These are phyloP conservation scores for Tryphoninae sp. DNA, from an alignment of 2,888 invertebrate species.

Conservation along the genomic window DNA sequence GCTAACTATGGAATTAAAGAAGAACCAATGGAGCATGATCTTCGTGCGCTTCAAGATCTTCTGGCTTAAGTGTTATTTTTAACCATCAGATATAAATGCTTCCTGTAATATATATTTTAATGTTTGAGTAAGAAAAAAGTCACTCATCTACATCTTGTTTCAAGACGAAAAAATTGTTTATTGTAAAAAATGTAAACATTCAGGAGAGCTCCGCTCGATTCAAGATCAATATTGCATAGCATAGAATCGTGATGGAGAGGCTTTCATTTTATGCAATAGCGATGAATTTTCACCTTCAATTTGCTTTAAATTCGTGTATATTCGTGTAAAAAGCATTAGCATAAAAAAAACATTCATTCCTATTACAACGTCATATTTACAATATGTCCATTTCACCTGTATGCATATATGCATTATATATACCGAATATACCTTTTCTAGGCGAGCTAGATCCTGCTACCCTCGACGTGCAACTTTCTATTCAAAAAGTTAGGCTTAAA, in stretches of 20 bases:
- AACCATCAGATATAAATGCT: not conserved
- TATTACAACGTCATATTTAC: slow-evolving; percentile 60
- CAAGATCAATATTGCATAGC: slow-evolving; percentile 30
- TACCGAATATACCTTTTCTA: slow-evolving; percentile 32
- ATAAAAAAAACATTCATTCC: slow-evolving; percentile 60
- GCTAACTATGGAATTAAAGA: slow-evolving; percentile 84
- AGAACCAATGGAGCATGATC: slow-evolving; percentile 82
- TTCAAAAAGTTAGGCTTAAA: slow-evolving; percentile 56
- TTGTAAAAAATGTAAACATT: slow-evolving; percentile 63
- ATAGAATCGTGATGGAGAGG: slow-evolving; percentile 26
- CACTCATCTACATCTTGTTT: not conserved
- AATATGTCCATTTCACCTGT: slow-evolving; percentile 51
- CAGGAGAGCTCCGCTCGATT: slow-evolving; percentile 36
- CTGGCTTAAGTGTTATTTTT: slow-evolving; percentile 65
- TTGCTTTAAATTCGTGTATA: slow-evolving; percentile 29
- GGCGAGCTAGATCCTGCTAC: slow-evolving; percentile 37
- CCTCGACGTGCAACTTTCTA: slow-evolving; percentile 22
- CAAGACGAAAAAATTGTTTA: slow-evolving; percentile 55
- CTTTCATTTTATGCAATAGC: slow-evolving; percentile 40
- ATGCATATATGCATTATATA: slow-evolving; percentile 46
- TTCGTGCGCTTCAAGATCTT: slow-evolving; percentile 75
- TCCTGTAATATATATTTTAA: slow-evolving; percentile 2
- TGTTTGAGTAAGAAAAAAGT: not conserved
- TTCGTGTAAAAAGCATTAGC: slow-evolving; percentile 62
- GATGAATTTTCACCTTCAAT: slow-evolving; percentile 34